These are phyloP conservation scores for Argopecten irradians DNA, from an alignment of 1,140 invertebrate species.

Conservation along the genomic window DNA sequence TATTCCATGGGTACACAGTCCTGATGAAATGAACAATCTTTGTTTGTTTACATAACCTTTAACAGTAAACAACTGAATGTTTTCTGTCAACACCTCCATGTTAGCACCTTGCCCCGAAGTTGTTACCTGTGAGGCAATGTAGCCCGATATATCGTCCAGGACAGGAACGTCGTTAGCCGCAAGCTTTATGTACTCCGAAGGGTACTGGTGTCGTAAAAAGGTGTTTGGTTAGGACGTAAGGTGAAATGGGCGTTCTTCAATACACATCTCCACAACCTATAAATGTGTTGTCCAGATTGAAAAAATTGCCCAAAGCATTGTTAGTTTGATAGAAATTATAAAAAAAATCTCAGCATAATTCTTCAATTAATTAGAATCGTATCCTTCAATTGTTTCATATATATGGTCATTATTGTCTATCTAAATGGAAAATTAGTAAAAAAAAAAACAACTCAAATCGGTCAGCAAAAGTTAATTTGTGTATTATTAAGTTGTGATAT, in stretches of 20 bases:
- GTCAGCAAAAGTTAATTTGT: not conserved
- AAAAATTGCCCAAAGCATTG: not conserved
- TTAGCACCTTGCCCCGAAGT: slow-evolving; percentile 5
- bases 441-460: too few species aligned
- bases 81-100: not conserved
- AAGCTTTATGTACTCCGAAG: not conserved
- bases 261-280: not conserved
- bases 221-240: not conserved
- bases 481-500: not conserved
- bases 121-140: not conserved
- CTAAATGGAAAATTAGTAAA: not conserved
- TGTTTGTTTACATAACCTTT: slow-evolving; percentile 18
- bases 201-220: not conserved
- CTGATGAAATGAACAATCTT: not conserved
- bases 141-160: not conserved
- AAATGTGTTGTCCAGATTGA: not conserved
- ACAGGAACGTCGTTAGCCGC: not conserved
- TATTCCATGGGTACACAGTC: not conserved
- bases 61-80: slow-evolving; percentile 6
- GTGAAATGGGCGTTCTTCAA: not conserved
- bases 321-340: not conserved
- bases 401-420: not conserved
- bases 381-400: not conserved
- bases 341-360: not conserved
- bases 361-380: too few species aligned